A percentile compares a stretch with the other conserved stretches of the same genome.
Conservation (phyloP, 35 echinoderm and acorn worm genomes). For the Holothuria glaberrima region DNA sequence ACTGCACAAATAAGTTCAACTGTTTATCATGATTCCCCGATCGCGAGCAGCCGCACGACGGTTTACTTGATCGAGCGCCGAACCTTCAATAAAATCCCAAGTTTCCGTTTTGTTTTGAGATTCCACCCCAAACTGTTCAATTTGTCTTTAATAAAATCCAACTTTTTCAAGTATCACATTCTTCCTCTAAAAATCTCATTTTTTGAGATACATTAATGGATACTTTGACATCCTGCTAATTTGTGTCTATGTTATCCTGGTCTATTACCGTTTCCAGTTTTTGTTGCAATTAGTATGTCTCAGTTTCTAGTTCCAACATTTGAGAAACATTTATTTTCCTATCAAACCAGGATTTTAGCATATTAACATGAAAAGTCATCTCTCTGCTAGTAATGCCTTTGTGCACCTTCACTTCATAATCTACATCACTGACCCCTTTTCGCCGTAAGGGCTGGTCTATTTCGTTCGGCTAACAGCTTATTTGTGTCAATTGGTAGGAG, state of each 20-base stretch:
- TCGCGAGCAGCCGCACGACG: too few relatives aligned
- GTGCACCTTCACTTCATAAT: too few relatives aligned
- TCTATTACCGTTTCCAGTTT: background rate
- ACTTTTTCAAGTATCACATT: too few relatives aligned
- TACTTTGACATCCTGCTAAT: background rate
- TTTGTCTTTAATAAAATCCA: background rate
- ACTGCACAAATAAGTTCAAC: too few relatives aligned
- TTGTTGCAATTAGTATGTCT: background rate
- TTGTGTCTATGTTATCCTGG: too few relatives aligned
- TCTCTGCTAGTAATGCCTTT: background rate
- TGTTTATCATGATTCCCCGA: too few relatives aligned
- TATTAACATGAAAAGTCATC: conserved; percentile 33
- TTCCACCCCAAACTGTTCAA: too few relatives aligned
- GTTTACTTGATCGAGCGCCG: too few relatives aligned
- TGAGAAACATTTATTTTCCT: background rate
- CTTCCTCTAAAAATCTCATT: too few relatives aligned
- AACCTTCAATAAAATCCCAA: too few relatives aligned
- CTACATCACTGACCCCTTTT: conserved; percentile 48
- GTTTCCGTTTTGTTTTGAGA: too few relatives aligned
- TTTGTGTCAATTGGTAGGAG: too few relatives aligned
- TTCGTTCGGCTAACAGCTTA: conserved; percentile 54
- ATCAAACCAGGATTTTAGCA: conserved; percentile 12
- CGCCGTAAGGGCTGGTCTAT: conserved; percentile 51
- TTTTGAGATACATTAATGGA: background rate
- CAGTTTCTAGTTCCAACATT: background rate